Percentiles rank a stretch among this genome's conserved stretches.
Conservation (phyloP, 1,140 invertebrate species). For the Arctopsyche grandis region DNA sequence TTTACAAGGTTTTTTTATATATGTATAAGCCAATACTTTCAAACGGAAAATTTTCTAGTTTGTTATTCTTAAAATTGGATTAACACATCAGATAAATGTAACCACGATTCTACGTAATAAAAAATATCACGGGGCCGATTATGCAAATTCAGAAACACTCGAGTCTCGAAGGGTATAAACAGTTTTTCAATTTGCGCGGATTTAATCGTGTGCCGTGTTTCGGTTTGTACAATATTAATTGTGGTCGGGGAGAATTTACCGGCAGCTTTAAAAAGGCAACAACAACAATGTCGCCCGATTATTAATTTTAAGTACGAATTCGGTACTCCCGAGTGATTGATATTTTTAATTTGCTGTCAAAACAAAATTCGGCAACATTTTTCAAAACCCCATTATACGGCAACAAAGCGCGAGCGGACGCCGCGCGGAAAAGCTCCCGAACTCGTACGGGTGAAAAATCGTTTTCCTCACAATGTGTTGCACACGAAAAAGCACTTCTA, state of each 20-base stretch:
- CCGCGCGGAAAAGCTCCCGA: background rate
- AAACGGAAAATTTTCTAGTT: no score
- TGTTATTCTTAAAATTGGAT: no score
- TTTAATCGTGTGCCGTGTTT: background rate
- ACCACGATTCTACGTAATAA: no score
- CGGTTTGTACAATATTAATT: background rate
- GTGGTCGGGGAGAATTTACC: background rate
- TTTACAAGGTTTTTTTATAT: no score
- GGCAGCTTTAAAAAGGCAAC: background rate
- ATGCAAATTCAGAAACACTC: no score
- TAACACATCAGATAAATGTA: no score
- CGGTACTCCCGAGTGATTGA: slow-evolving; percentile 4
- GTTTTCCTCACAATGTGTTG: slow-evolving; percentile 36
- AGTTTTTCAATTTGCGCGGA: background rate
- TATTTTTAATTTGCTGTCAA: slow-evolving; percentile 38
- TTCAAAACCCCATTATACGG: slow-evolving; percentile 12
- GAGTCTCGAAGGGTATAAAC: background rate
- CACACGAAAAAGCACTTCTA: slow-evolving; percentile 29
- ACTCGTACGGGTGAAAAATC: slow-evolving; percentile 25
- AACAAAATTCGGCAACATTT: slow-evolving; percentile 33
- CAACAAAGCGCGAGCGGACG: slow-evolving; percentile 1
- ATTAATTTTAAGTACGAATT: slow-evolving; percentile 3
- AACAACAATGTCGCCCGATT: slow-evolving; percentile 1
- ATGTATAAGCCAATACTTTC: no score
- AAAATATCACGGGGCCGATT: no score